These are phyloP conservation scores for Chrysemys picta DNA, from an alignment of 2,113 vertebrate genomes.

Conservation along the genomic window DNA sequence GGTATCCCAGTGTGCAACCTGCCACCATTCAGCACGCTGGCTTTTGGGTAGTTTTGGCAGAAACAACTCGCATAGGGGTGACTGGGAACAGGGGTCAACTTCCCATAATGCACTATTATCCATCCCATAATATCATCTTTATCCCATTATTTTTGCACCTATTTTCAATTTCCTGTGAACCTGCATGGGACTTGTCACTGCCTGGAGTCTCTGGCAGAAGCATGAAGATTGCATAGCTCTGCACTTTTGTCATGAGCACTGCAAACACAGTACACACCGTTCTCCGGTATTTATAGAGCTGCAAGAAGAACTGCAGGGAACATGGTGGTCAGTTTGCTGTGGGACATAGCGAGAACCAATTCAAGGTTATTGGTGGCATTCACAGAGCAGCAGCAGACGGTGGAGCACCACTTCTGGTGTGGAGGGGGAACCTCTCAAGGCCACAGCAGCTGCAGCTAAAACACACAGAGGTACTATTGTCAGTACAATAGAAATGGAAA, in stretches of 20 bases:
- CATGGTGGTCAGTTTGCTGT: background rate
- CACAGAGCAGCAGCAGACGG: background rate
- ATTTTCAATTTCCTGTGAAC: background rate
- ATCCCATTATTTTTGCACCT: background rate
- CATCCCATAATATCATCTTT: background rate
- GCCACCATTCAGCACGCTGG: background rate
- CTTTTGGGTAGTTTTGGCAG: background rate
- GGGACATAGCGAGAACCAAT: background rate
- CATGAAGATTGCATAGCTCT: background rate
- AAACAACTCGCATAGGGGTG: background rate
- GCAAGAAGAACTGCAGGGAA: background rate
- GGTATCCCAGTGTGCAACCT: background rate
- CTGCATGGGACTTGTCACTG: background rate
- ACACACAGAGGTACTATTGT: background rate
- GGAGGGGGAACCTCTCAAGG: background rate
- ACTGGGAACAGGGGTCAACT: background rate
- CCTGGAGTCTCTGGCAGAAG: background rate
- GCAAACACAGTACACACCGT: background rate
- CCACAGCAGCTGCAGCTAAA: background rate
- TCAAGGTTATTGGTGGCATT: background rate
- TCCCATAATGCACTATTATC: background rate
- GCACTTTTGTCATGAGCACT: background rate
- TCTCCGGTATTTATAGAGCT: background rate
- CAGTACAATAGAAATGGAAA: background rate
- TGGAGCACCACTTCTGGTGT: background rate